Base-by-base conservation (phyloP, 2,113 vertebrate species). In the Rhodinocichla rosea region DNA sequence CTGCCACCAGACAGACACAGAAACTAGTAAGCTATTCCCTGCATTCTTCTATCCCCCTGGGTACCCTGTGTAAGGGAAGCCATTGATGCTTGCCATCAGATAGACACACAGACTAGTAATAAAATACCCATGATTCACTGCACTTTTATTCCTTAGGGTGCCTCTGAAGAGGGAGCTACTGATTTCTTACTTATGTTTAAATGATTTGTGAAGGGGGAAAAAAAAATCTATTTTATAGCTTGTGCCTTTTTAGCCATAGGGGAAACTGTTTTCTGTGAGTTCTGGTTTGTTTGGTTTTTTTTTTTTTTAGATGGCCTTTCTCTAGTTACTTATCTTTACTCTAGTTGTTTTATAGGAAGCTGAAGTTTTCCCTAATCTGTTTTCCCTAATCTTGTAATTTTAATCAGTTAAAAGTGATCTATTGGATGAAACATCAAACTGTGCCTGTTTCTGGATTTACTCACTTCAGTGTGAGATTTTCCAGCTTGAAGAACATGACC, bases 51-150 rank as follows among this genome's bases (percentile, higher is more conserved):
- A 96, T 97, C 60, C 96, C 88, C 92, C 84, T 62, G 89, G 91
- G 95, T 64, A 87, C 32, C 22, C 63, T 35, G 77, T 93, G 92
- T 96, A 95, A 97, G 95, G 96, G 83, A 89, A 97, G 90, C 85
- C 92, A 97, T 96, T 97, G 97, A 97, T 95, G 91, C 95, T 95
- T 97, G 92, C 95, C 96, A 92, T 95, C 94, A 97, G 95, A 96
- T 94, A 96, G 94, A 96, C 94, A 96, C 91, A 97, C 85, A 93
- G 89, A 73, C 83, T 24, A 86, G 96, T 92, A 97, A 92, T 96
- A 95, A 96, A 96, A 89, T 96, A 93, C 92, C 94, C 90, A 83
- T 79, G 95, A 97, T 97, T 96, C 94, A 92, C 86, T 97, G 94
- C 96, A 83, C 79, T 94, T 96, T 88, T 93, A 97, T 94, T 96